Evolutionary conservation across 2,888 invertebrate species (phyloP), one percentile per base, ranked within the genome.

Genomic region (Tridacna gigas): DNA sequence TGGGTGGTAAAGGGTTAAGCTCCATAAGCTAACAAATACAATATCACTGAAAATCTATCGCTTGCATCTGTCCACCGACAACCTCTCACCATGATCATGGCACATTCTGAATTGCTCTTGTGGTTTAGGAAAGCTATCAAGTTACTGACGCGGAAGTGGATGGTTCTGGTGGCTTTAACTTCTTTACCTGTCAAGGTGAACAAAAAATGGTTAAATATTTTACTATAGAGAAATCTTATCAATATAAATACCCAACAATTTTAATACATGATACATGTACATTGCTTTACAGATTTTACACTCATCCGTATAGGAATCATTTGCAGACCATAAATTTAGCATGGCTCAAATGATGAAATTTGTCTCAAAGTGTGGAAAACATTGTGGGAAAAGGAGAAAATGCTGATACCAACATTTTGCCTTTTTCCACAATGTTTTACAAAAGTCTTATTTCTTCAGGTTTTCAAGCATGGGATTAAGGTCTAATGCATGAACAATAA

Each of bases 161-260:
- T 26, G 45, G 75, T 60, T 79, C 83, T 15, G 81, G 79, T 37
- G 80, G 83, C 56, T 86, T 86, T 45, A 86, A 51, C 60, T 86
- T 86, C 73, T 77, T 80, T 25, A 83, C 73, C 86, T 86, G 76
- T 69, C 45, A n/a, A 61, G 0, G 13, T 5, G 60, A 37, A 61
- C 15, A 61, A 45, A 66, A 63, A 1, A 63, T 18, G 22, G 2
- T 63, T n/a, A 5, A 12, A 61, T n/a, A 61, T 22, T n/a, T 9
- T 5, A 5, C 56, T n/a, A 7, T 37, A 37, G 7, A 2, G 7
- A 37, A 37, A 37, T 37, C 37, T 7, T 7, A 4, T 37, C 7
- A 4, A 4, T 2, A 37, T 37, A 37, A 37, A 37, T 37, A 37
- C 7, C 37, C 7, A 7, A 37, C 7, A 37, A 7, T 60, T 60